A percentile compares a stretch with the other conserved stretches of the same genome.
These are phyloP conservation scores for Drosophila lacertosa DNA, from an alignment of 1,140 invertebrate species.

Conservation along the genomic window DNA sequence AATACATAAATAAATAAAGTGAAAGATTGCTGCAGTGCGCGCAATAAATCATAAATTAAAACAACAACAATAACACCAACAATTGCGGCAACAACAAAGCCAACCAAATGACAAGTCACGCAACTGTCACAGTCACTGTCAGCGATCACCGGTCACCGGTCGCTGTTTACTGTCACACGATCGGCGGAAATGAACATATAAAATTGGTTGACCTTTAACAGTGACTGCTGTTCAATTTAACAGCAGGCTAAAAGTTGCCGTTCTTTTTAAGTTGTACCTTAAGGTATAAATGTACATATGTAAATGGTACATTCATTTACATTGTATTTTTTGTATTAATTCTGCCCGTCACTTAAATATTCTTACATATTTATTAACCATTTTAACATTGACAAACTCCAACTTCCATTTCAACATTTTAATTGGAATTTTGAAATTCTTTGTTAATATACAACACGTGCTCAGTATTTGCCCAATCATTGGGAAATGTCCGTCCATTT, in stretches of 20 bases:
- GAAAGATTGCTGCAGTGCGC: conserved; percentile 53
- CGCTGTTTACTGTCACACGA: conserved; percentile 4
- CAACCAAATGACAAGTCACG: conserved; percentile 40
- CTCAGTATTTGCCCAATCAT: no score
- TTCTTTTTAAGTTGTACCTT: no score
- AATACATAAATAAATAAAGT: conserved; percentile 66
- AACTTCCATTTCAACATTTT: no score
- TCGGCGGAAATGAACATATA: conserved; percentile 15
- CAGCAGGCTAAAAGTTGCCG: not conserved
- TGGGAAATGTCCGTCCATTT: no score
- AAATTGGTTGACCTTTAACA: conserved; percentile 8
- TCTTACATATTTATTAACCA: no score
- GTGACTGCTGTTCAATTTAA: not conserved
- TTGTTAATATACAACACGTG: no score
- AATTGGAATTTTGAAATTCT: no score
- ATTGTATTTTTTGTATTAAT: no score
- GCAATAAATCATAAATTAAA: conserved; percentile 60
- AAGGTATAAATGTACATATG: no score
- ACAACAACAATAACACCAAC: conserved; percentile 40
- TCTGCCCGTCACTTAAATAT: no score
- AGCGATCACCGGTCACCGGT: not conserved
- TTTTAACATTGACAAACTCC: no score
- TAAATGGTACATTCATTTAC: no score
- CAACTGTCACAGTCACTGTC: conserved; percentile 29
- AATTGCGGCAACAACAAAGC: conserved; percentile 45